A percentile compares a stretch with the other conserved stretches of the same genome.
Conservation (phyloP, 2,888 invertebrate genomes). For the Agelastica alni region DNA sequence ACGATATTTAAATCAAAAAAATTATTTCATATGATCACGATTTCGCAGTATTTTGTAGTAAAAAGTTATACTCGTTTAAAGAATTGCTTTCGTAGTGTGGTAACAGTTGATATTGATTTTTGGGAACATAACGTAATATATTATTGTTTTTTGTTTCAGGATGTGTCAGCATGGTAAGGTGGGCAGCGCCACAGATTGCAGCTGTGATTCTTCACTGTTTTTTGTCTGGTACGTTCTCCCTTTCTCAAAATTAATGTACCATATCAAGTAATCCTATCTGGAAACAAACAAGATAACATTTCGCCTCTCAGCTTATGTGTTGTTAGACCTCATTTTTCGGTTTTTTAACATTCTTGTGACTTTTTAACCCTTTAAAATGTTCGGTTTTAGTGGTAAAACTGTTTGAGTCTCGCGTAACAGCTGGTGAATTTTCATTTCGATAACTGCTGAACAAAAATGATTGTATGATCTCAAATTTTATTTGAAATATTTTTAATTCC, state of each 20-base stretch:
- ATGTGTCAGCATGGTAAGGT: constrained; percentile 53
- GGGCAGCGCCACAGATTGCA: constrained; percentile 53
- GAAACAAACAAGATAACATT: constrained; percentile 31
- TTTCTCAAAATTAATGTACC: constrained; percentile 49
- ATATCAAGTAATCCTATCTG: constrained; percentile 43
- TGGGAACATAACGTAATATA: constrained; percentile 23
- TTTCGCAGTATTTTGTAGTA: no score
- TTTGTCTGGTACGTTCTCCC: constrained; percentile 48
- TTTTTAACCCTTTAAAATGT: constrained; percentile 7
- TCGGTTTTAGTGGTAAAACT: constrained; percentile 1
- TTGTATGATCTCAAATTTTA: no score
- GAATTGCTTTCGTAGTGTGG: constrained; percentile 16
- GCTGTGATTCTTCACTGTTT: constrained; percentile 54
- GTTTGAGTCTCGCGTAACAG: not conserved
- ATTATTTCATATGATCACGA: no score
- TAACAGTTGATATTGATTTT: constrained; percentile 22
- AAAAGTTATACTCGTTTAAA: no score
- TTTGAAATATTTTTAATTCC: no score
- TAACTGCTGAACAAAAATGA: no score
- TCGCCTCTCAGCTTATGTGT: constrained; percentile 13
- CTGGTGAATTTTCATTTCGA: not conserved
- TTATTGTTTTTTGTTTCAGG: constrained; percentile 52
- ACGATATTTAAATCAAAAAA: no score
- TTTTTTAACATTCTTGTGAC: constrained; percentile 5
- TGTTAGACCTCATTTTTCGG: constrained; percentile 4